Evolutionary conservation across 2,888 invertebrate species (phyloP).

Genomic region (Athripsodes cinereus): DNA sequence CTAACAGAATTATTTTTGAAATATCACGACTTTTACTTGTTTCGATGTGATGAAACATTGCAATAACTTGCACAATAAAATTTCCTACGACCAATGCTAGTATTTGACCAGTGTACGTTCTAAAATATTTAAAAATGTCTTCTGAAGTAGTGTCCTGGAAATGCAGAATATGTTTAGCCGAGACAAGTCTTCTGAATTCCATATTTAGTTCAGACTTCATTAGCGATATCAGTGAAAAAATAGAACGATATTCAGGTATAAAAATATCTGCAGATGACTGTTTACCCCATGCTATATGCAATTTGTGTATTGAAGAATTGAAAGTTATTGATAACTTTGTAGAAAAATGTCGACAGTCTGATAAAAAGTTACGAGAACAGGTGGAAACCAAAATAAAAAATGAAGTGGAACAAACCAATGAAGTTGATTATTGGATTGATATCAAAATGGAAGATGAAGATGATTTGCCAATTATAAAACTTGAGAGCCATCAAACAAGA

Average conservation of each 20-base stretch:
- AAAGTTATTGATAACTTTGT: background rate
- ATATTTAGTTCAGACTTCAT: background rate
- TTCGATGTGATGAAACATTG: no score
- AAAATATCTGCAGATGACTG: background rate
- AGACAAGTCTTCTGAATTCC: background rate
- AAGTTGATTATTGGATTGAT: background rate
- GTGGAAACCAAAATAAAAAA: background rate
- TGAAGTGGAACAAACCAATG: background rate
- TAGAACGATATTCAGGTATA: background rate
- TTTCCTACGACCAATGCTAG: no score
- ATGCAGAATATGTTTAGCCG: conserved; percentile 27
- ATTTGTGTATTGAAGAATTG: conserved; percentile 2
- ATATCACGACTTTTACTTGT: no score
- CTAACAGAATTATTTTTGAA: no score
- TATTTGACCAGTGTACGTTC: no score
- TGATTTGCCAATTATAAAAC: background rate
- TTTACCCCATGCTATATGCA: background rate
- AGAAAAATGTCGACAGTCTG: conserved; percentile 4
- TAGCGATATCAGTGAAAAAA: background rate
- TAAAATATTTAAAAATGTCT: background rate
- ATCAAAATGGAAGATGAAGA: conserved; percentile 1
- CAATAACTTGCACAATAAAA: no score
- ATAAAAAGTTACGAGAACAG: background rate
- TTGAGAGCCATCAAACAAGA: background rate
- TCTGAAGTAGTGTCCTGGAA: conserved; percentile 4